These are phyloP conservation scores for Armadillidium nasatum DNA, from an alignment of 1,140 invertebrate species.

Conservation along the genomic window DNA sequence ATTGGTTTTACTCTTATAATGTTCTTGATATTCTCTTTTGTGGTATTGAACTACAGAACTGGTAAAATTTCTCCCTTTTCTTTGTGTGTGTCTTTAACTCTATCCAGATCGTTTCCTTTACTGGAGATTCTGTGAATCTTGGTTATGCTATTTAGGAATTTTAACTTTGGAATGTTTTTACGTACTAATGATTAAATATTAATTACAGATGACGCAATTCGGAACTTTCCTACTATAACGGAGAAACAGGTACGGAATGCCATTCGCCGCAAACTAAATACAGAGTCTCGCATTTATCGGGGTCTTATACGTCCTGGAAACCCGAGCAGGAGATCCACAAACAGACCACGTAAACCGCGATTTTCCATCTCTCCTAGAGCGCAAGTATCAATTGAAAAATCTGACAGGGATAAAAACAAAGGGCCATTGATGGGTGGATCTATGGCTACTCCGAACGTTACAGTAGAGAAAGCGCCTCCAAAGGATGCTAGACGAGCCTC, in stretches of 20 bases:
- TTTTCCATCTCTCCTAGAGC: conserved; percentile 35
- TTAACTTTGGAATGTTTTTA: too few relatives aligned
- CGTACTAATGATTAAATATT: neutral
- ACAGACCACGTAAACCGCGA: conserved; percentile 19
- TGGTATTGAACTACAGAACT: too few relatives aligned
- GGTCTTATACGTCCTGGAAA: conserved; percentile 33
- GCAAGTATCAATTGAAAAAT: conserved; percentile 35
- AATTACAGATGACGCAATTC: conserved; percentile 43
- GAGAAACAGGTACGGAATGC: conserved; percentile 42
- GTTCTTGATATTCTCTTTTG: too few relatives aligned
- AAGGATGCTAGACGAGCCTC: conserved; percentile 30
- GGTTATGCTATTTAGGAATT: too few relatives aligned
- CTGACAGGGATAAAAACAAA: conserved; percentile 30
- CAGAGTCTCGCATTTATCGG: conserved; percentile 39
- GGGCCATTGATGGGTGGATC: conserved; percentile 31
- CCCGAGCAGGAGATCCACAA: conserved; percentile 20
- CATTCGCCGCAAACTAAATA: conserved; percentile 40
- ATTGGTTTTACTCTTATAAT: too few relatives aligned
- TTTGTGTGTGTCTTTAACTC: neutral
- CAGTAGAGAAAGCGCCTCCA: conserved; percentile 36
- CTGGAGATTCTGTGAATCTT: too few relatives aligned
- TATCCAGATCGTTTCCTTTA: neutral
- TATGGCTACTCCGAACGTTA: conserved; percentile 30
- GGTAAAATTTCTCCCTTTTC: too few relatives aligned
- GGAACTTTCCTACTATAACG: conserved; percentile 39